Conservation (phyloP, 2,113 vertebrate genomes). For the Aythya baeri region DNA sequence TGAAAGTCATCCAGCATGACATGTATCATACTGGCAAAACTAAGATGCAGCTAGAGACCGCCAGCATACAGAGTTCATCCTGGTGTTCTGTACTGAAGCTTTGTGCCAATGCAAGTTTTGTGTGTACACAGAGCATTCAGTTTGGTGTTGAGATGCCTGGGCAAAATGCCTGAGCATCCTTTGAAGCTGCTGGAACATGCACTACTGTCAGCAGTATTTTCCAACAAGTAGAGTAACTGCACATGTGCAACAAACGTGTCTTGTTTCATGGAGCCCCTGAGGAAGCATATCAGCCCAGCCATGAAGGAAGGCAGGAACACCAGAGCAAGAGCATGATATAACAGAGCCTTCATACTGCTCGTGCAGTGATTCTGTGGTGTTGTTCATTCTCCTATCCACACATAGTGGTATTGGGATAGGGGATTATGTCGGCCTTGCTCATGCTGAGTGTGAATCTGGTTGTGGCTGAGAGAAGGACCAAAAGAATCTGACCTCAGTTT, state of each 20-base stretch:
- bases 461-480: not conserved
- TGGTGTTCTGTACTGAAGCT: not conserved
- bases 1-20: constrained; percentile 48
- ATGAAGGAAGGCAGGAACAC: not conserved
- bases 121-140: not conserved
- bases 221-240: not conserved
- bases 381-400: not conserved
- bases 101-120: not conserved
- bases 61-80: not conserved
- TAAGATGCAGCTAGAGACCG: not conserved
- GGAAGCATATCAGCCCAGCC: not conserved
- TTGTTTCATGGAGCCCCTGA: not conserved
- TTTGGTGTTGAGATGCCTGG: not conserved
- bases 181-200: not conserved
- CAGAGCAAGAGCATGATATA: not conserved
- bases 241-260: not conserved
- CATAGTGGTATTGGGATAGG: not conserved
- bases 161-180: not conserved
- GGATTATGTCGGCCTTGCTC: not conserved
- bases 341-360: not conserved
- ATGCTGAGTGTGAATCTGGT: not conserved
- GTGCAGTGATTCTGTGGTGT: not conserved
- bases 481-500: not conserved
- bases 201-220: not conserved
- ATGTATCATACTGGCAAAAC: not conserved